Evolutionary conservation across 1,140 invertebrate species (phyloP), one percentile per base, ranked within the genome.

Genomic region (Atopsyche davidsoni): DNA sequence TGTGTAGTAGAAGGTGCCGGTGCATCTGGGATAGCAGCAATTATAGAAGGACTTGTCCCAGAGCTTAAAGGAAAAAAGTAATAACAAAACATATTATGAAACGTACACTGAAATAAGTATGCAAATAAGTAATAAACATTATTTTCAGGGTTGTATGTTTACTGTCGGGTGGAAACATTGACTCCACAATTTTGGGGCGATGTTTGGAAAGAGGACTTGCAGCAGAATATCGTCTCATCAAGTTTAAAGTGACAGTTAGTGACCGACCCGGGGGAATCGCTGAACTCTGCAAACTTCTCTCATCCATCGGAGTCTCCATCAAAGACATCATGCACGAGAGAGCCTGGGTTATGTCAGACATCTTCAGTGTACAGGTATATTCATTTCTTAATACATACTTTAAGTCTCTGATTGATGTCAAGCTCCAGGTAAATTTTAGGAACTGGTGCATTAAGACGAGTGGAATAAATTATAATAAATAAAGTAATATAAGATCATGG

Each of bases 311-410:
- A 1, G 91, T 92, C 3, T 91, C 87, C 28, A 92, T 96, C 42
- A 96, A 96, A 67, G 92, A 96, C 61, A 92, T 96, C 46, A 85
- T 91, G 66, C 92, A 96, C 66, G 92, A 96, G 66, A 75, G 92
- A 49, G 91, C 92, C 3, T 96, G 92, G 92, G 78, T 96, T 10
- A 81, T 80, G 23, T 81, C 81, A 2, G 91, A 96, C 66, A 83
- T 96, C 11, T 94, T 92, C 65, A 83, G 86, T 61, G 86, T 89
- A 46, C 78, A 84, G 59, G 83, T 84, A 60, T 63, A 46, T 60
- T 39, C 19, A 11, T 7, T 39, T 39, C n/a, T n/a, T n/a, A n/a
- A n/a, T n/a, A n/a, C n/a, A n/a, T 32, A 42, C 35, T 18, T n/a
- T n/a, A n/a, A 43, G 3, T 3, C 18, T 16, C 21, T 13, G 32